A percentile compares a stretch with the other conserved stretches of the same genome.
phyloP scores from a whole-genome alignment of 2,888 invertebrate species.

The Cataglyphis cursor region DNA sequence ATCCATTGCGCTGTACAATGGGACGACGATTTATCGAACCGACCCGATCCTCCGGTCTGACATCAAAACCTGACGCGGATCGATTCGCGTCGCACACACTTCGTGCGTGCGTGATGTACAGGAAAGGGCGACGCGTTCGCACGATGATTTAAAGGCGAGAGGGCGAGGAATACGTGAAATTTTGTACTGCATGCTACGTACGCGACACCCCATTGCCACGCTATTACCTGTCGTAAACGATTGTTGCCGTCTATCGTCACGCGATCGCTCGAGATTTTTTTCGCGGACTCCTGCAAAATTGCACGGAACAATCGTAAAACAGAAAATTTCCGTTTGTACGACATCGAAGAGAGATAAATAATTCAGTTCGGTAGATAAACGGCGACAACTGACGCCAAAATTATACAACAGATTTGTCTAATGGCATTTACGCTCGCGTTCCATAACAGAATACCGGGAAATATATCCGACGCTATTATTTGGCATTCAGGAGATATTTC shows the following conservation, averaged over 20 bases:
- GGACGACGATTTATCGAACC: constrained; percentile 74
- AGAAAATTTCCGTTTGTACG: neutral
- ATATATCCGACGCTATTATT: constrained; percentile 61
- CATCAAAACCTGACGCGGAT: constrained; percentile 69
- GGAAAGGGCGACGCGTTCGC: constrained; percentile 51
- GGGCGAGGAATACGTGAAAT: constrained; percentile 10
- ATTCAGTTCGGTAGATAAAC: constrained; percentile 10
- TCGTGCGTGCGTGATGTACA: constrained; percentile 58
- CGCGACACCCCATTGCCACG: neutral
- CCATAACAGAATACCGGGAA: constrained; percentile 48
- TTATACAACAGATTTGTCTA: constrained; percentile 57
- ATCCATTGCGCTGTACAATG: constrained; percentile 74
- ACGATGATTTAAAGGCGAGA: constrained; percentile 57
- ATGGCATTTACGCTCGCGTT: constrained; percentile 57
- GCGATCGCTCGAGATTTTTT: constrained; percentile 22
- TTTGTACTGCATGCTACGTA: neutral
- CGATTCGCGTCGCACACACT: constrained; percentile 72
- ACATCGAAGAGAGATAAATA: neutral
- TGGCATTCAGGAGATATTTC: constrained; percentile 63
- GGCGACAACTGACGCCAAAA: neutral
- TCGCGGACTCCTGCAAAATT: neutral
- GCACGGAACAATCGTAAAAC: neutral
- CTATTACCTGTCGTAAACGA: constrained; percentile 3
- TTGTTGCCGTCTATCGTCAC: neutral
- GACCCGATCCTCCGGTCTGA: constrained; percentile 60